Percentiles rank a stretch among this genome's conserved stretches.
Conservation (phyloP, 30 jellyfish, hydroid and myxozoan species). For the Sanderia malayensis region DNA sequence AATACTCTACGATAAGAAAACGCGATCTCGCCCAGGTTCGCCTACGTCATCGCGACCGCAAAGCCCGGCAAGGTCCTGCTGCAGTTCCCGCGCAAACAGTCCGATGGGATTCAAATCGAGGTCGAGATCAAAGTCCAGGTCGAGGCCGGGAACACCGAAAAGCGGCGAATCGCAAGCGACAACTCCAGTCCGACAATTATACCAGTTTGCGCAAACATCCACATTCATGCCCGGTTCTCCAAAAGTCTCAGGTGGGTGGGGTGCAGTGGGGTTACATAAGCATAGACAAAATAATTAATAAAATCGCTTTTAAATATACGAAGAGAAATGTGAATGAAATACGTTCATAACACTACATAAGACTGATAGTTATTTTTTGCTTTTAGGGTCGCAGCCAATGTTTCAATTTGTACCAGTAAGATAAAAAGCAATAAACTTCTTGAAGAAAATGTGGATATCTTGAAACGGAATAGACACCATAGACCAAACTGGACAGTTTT, state of each 20-base stretch:
- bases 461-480: too few species aligned
- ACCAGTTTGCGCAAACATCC: slow-evolving; percentile 61
- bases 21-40: slow-evolving; percentile 54
- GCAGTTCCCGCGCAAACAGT: slow-evolving; percentile 63
- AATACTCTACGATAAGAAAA: slow-evolving; percentile 51
- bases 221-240: slow-evolving; percentile 72
- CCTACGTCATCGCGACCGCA: slow-evolving; percentile 70
- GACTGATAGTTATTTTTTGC: neutral
- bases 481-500: too few species aligned
- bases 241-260: slow-evolving; percentile 46
- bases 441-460: too few species aligned
- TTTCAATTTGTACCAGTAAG: slow-evolving; percentile 63
- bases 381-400: slow-evolving; percentile 59
- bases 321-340: neutral
- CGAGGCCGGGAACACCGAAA: slow-evolving; percentile 78
- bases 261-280: too few species aligned
- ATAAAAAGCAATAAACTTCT: too few species aligned
- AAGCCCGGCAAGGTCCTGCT: slow-evolving; percentile 53
- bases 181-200: slow-evolving; percentile 62
- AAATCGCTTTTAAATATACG: neutral
- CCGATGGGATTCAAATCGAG: slow-evolving; percentile 57
- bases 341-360: neutral
- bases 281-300: neutral
- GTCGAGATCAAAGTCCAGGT: slow-evolving; percentile 65
- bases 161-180: slow-evolving; percentile 66